These are phyloP conservation scores for Panthera leo DNA, from an alignment of 2,113 vertebrate species.

Conservation along the genomic window DNA sequence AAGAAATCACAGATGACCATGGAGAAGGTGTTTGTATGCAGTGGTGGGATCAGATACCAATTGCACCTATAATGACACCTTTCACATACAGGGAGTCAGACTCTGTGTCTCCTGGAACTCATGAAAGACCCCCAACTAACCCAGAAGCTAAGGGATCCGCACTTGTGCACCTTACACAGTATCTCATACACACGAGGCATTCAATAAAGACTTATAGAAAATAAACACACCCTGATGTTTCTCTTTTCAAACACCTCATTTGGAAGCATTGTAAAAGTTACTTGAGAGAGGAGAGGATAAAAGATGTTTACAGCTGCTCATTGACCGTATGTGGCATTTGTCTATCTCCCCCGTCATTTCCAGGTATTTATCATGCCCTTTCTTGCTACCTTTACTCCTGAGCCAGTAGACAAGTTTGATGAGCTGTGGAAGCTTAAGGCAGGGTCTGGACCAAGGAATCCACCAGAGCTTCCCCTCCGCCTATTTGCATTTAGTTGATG, in stretches of 20 bases:
- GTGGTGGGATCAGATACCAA: too few relatives aligned
- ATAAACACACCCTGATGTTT: background rate
- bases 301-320: background rate
- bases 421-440: background rate
- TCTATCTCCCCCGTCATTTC: background rate
- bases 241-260: background rate
- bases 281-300: background rate
- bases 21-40: background rate
- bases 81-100: background rate
- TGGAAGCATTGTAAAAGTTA: background rate
- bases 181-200: background rate
- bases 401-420: conserved; percentile 31
- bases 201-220: background rate
- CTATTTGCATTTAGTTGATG: background rate
- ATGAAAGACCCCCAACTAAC: background rate
- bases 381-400: background rate
- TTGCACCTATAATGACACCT: background rate
- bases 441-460: background rate
- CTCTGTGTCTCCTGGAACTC: background rate
- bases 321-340: background rate
- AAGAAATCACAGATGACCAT: background rate
- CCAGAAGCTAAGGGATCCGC: background rate
- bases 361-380: conserved; percentile 29
- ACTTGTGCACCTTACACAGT: background rate
- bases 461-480: background rate